These are phyloP conservation scores for Rhyacichthys aspro DNA, from an alignment of 2,797 vertebrate species.

Conservation along the genomic window DNA sequence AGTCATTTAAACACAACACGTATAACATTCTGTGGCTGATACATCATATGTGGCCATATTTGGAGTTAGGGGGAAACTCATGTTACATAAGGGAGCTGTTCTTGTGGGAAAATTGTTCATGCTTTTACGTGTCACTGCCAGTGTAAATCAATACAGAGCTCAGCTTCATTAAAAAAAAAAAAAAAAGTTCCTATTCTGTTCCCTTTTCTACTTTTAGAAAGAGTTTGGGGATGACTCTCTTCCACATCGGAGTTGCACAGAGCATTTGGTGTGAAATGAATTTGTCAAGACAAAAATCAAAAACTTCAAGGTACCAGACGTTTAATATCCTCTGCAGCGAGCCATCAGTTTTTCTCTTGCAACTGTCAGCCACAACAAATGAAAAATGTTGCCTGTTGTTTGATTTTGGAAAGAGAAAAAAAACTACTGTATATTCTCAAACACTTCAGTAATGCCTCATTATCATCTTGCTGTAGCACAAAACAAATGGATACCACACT, in stretches of 20 bases:
- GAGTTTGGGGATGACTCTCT: slow-evolving; percentile 2
- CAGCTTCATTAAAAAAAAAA: slow-evolving; percentile 33
- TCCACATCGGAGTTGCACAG: slow-evolving; percentile 7
- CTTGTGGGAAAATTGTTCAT: slow-evolving; percentile 55
- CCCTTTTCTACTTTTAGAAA: slow-evolving; percentile 21
- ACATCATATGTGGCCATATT: slow-evolving; percentile 37
- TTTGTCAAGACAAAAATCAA: slow-evolving; percentile 23
- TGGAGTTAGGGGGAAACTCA: slow-evolving; percentile 33
- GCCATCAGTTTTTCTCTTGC: slow-evolving; percentile 2
- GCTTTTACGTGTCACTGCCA: slow-evolving; percentile 43
- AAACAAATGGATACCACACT: background rate
- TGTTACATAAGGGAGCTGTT: slow-evolving; percentile 40
- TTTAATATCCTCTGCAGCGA: slow-evolving; percentile 22
- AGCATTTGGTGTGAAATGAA: slow-evolving; percentile 20
- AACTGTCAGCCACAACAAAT: slow-evolving; percentile 12
- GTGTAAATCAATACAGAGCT: slow-evolving; percentile 53
- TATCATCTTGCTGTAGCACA: background rate
- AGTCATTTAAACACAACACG: slow-evolving; percentile 25
- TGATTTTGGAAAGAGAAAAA: too few species aligned
- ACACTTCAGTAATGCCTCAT: background rate
- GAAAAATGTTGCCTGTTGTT: slow-evolving; percentile 6
- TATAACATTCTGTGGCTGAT: slow-evolving; percentile 4
- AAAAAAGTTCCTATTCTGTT: slow-evolving; percentile 17
- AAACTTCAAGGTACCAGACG: slow-evolving; percentile 6
- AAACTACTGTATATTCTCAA: background rate